Conservation (phyloP, 2,888 invertebrate species). For the Epinotia brunnichana region DNA sequence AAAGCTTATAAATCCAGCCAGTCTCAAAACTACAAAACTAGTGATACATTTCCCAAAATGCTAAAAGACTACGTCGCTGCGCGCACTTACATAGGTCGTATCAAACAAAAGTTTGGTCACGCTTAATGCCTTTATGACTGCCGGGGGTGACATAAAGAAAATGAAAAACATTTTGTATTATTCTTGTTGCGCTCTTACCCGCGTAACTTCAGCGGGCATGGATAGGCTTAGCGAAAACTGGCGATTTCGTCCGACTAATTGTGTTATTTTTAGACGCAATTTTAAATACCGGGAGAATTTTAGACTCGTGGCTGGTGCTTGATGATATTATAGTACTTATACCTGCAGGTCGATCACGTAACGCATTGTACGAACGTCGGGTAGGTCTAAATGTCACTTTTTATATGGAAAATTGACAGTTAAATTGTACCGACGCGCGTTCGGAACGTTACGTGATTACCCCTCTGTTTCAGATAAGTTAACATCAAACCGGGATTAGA, state of each 20-base stretch:
- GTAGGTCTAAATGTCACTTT: too few species aligned
- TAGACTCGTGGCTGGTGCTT: not conserved
- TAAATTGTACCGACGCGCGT: too few species aligned
- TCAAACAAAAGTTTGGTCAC: slow-evolving; percentile 90
- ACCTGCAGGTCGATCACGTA: too few species aligned
- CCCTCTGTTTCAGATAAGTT: too few species aligned
- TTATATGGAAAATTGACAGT: too few species aligned
- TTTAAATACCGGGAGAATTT: not conserved
- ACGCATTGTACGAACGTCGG: too few species aligned
- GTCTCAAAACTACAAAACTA: slow-evolving; percentile 29
- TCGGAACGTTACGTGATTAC: too few species aligned
- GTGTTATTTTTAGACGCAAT: slow-evolving; percentile 45
- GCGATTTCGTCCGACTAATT: slow-evolving; percentile 48
- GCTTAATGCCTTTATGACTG: slow-evolving; percentile 94
- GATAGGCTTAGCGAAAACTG: slow-evolving; percentile 60
- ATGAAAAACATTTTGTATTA: slow-evolving; percentile 91
- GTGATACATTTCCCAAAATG: slow-evolving; percentile 34
- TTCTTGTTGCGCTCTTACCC: slow-evolving; percentile 83
- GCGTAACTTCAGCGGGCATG: slow-evolving; percentile 78
- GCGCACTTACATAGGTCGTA: slow-evolving; percentile 80
- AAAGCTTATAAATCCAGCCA: slow-evolving; percentile 10
- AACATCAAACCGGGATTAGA: too few species aligned
- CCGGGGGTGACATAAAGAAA: slow-evolving; percentile 94
- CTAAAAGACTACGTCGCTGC: slow-evolving; percentile 56
- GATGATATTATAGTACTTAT: too few species aligned